Percentiles rank a stretch among this genome's conserved stretches.
Evolutionary conservation across 2,797 vertebrate species (phyloP).

Genomic region (Brachyrhaphis roseni): DNA sequence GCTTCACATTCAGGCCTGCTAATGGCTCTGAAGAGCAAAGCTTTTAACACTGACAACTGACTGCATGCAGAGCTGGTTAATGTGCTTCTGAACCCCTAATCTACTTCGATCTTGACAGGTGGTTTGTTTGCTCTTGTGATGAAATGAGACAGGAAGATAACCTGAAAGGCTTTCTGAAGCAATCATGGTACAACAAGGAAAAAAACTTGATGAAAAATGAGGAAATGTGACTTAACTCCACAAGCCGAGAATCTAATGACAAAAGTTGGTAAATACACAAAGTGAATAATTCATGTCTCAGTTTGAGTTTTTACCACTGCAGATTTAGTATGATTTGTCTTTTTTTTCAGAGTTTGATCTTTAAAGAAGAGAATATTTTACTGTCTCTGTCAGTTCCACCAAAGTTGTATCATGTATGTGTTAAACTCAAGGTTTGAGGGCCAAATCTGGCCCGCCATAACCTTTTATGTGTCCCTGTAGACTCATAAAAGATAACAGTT

Average conservation of each 20-base stretch:
- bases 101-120: constrained; percentile 44
- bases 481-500: too few relatives aligned
- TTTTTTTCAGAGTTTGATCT: background rate
- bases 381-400: background rate
- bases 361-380: background rate
- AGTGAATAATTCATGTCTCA: constrained; percentile 37
- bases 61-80: constrained; percentile 30
- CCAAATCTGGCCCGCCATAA: too few relatives aligned
- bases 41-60: constrained; percentile 33
- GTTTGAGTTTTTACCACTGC: constrained; percentile 9
- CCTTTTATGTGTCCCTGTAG: too few relatives aligned
- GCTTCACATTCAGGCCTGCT: constrained; percentile 11
- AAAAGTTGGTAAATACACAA: constrained; percentile 49
- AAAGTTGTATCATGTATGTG: background rate
- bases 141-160: constrained; percentile 18
- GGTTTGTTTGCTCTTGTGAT: constrained; percentile 34
- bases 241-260: constrained; percentile 39
- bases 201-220: constrained; percentile 27
- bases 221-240: constrained; percentile 29
- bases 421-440: too few relatives aligned
- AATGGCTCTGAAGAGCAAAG: constrained; percentile 32
- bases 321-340: background rate
- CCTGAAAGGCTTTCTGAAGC: constrained; percentile 15
- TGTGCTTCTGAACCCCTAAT: constrained; percentile 49
- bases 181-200: constrained; percentile 15